These are phyloP conservation scores for Eilema griseolum DNA, from an alignment of 2,888 invertebrate species.

Conservation along the genomic window DNA sequence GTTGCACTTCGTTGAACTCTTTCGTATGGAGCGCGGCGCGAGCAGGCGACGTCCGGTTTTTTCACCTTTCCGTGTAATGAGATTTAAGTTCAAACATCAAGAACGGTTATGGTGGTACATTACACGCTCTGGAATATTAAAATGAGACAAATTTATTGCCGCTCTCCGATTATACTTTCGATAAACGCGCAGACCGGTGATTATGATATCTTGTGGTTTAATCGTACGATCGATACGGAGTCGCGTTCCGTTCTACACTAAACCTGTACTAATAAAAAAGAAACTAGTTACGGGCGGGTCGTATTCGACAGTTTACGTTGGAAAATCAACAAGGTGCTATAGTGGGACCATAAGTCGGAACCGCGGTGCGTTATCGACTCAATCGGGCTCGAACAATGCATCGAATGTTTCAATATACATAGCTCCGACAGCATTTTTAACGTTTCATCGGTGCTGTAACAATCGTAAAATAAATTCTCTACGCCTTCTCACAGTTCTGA, in stretches of 20 bases:
- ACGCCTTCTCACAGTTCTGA: slow-evolving; percentile 85
- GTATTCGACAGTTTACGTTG: slow-evolving; percentile 82
- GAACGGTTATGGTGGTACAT: slow-evolving; percentile 71
- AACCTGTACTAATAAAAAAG: slow-evolving; percentile 86
- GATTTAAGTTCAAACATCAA: slow-evolving; percentile 71
- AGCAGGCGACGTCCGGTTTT: slow-evolving; percentile 51
- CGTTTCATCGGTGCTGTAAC: slow-evolving; percentile 85
- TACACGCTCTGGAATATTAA: slow-evolving; percentile 83
- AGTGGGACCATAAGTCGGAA: slow-evolving; percentile 70
- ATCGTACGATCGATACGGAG: slow-evolving; percentile 84
- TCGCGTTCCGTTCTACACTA: slow-evolving; percentile 83
- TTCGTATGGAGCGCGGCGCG: slow-evolving; percentile 64
- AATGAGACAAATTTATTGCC: slow-evolving; percentile 86
- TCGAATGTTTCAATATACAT: slow-evolving; percentile 83
- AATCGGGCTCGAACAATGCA: slow-evolving; percentile 83
- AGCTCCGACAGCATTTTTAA: slow-evolving; percentile 85
- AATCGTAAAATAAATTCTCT: slow-evolving; percentile 87
- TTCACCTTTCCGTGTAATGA: slow-evolving; percentile 63
- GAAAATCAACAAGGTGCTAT: slow-evolving; percentile 84
- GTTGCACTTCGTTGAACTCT: slow-evolving; percentile 79
- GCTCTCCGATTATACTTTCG: slow-evolving; percentile 83
- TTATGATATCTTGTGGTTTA: slow-evolving; percentile 85
- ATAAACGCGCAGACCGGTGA: slow-evolving; percentile 86
- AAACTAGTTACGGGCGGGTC: slow-evolving; percentile 81
- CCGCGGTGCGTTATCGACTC: slow-evolving; percentile 81